These are phyloP conservation scores for Chrysocyon brachyurus DNA, from an alignment of 2,797 vertebrate species.

Conservation along the genomic window DNA sequence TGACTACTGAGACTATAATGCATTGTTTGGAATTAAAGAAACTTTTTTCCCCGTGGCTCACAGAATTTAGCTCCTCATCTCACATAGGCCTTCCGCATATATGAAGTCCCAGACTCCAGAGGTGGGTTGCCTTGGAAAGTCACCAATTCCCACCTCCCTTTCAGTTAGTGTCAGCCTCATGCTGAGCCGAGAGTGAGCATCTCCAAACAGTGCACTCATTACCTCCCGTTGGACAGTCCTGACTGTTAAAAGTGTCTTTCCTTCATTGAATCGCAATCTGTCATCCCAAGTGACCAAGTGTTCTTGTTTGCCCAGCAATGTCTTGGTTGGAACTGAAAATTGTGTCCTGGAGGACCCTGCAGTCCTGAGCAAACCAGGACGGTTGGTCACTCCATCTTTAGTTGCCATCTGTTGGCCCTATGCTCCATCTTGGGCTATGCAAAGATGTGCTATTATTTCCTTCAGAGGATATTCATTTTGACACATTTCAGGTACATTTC, in stretches of 20 bases:
- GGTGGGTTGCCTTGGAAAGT: neutral
- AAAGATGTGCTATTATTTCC: neutral
- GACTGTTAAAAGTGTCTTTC: neutral
- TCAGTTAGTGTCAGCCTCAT: neutral
- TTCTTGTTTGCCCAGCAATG: neutral
- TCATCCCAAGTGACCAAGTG: neutral
- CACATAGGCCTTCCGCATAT: neutral
- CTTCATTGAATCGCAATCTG: constrained; percentile 1
- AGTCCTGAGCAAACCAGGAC: neutral
- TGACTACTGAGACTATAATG: neutral
- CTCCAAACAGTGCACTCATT: neutral
- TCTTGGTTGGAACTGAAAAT: neutral
- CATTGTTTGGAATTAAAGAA: constrained; percentile 1
- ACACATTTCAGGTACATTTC: neutral
- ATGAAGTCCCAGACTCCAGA: neutral
- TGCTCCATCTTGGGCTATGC: neutral
- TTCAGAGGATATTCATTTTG: neutral
- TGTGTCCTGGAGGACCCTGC: neutral
- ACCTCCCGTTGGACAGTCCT: neutral
- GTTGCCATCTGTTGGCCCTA: neutral
- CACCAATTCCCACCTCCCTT: neutral
- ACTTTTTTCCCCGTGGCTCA: neutral
- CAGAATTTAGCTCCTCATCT: neutral
- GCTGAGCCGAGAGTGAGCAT: neutral
- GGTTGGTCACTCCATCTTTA: neutral